phyloP scores from a whole-genome alignment of 2,888 invertebrate species.

The Drosophila mercatorum region DNA sequence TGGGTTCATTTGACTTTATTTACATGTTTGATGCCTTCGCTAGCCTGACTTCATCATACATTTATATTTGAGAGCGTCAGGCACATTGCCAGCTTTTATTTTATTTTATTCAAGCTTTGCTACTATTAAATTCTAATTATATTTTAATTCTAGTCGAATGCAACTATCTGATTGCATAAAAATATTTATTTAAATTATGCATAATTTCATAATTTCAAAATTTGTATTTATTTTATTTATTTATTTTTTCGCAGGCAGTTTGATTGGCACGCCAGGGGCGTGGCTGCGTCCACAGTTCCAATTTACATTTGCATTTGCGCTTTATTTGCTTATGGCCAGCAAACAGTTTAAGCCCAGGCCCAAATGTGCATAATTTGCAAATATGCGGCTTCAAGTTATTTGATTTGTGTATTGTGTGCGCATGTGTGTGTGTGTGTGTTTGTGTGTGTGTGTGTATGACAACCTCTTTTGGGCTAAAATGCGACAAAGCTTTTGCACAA shows the following conservation, averaged over 20 bases:
- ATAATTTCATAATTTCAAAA: slow-evolving; percentile 5
- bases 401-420: slow-evolving; percentile 15
- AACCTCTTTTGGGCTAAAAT: slow-evolving; percentile 36
- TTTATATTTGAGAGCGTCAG: slow-evolving; percentile 6
- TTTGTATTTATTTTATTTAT: slow-evolving; percentile 3
- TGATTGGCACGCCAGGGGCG: not conserved
- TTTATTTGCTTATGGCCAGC: slow-evolving; percentile 50
- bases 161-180: not conserved
- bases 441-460: slow-evolving; percentile 10
- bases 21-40: slow-evolving; percentile 19
- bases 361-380: slow-evolving; percentile 62
- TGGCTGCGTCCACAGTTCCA: slow-evolving; percentile 15
- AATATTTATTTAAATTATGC: slow-evolving; percentile 1
- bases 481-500: slow-evolving; percentile 42
- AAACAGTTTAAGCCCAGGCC: slow-evolving; percentile 54
- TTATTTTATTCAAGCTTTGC: not conserved
- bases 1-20: slow-evolving; percentile 34
- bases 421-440: slow-evolving; percentile 5
- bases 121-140: not conserved
- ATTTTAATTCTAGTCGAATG: not conserved
- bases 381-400: slow-evolving; percentile 54
- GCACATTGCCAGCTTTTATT: slow-evolving; percentile 4
- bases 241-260: not conserved
- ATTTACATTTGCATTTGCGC: slow-evolving; percentile 67
- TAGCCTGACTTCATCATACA: slow-evolving; percentile 23